These are phyloP conservation scores for Chironomus tepperi DNA, from an alignment of 1,140 invertebrate species.

Conservation along the genomic window DNA sequence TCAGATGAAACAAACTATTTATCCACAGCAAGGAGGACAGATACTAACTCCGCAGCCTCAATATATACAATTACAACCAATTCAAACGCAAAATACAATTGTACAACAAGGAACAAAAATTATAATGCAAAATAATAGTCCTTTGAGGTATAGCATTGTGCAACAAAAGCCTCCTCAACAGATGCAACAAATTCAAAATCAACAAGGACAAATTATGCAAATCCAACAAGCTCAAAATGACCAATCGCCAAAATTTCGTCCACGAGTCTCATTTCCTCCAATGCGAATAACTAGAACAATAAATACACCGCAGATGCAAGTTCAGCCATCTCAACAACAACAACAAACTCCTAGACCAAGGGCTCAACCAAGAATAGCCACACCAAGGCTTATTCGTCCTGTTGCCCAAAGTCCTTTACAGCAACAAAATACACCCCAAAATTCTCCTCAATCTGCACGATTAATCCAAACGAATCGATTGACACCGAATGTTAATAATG, in stretches of 20 bases:
- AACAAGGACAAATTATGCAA: not conserved
- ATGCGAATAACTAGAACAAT: not conserved
- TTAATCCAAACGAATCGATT: not conserved
- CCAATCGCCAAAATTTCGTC: not conserved
- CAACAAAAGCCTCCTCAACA: not conserved
- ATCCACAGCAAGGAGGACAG: conserved; percentile 1
- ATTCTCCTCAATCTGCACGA: not conserved
- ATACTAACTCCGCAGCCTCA: not conserved
- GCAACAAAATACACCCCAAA: not conserved
- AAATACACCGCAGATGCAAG: not conserved
- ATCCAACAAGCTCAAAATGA: not conserved
- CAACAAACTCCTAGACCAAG: conserved; percentile 25
- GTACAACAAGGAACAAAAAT: not conserved
- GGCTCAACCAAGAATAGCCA: conserved; percentile 21
- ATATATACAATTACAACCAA: conserved; percentile 2
- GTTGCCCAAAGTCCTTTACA: not conserved
- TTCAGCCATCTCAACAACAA: not conserved
- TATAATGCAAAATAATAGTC: not conserved
- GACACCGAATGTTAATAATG: not conserved
- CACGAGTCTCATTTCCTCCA: not conserved
- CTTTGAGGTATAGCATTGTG: not conserved
- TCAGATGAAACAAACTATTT: conserved; percentile 6
- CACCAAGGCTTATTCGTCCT: not conserved
- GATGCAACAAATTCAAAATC: not conserved
- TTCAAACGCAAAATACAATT: not conserved